phyloP scores from a whole-genome alignment of 2,113 vertebrate genomes.

The Bujurquina vittata region DNA sequence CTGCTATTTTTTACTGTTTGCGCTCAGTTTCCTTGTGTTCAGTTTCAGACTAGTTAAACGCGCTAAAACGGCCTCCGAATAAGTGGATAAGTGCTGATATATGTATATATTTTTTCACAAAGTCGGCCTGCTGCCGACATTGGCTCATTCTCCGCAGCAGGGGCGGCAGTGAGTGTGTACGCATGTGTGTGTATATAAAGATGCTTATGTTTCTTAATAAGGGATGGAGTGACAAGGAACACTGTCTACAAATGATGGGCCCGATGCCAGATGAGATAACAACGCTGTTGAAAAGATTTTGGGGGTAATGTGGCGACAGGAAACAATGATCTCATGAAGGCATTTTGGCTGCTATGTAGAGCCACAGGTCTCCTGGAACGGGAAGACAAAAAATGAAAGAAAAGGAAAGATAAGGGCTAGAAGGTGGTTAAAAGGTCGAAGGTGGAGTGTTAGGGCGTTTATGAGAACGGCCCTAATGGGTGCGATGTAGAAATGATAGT shows the following conservation, averaged over 20 bases:
- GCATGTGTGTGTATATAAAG: neutral
- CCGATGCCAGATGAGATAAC: constrained; percentile 74
- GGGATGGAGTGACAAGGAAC: constrained; percentile 14
- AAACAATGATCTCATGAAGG: constrained; percentile 72
- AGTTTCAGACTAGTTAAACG: constrained; percentile 42
- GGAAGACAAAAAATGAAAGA: constrained; percentile 26
- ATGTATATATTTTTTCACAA: constrained; percentile 17
- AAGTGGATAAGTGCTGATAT: constrained; percentile 60
- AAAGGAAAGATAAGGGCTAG: constrained; percentile 37
- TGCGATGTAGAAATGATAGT: constrained; percentile 33
- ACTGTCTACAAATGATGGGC: constrained; percentile 54
- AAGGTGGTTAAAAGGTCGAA: constrained; percentile 24
- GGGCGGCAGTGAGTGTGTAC: constrained; percentile 23
- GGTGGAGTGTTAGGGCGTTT: constrained; percentile 44
- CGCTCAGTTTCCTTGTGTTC: neutral
- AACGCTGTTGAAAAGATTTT: constrained; percentile 52
- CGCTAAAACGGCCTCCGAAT: constrained; percentile 48
- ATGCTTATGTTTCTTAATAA: constrained; percentile 23
- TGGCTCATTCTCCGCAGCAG: constrained; percentile 35
- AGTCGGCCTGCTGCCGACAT: constrained; percentile 33
- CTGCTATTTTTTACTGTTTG: neutral
- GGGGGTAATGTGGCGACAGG: constrained; percentile 69
- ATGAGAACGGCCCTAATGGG: constrained; percentile 28
- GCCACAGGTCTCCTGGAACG: constrained; percentile 27
- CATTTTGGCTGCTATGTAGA: constrained; percentile 38